Percentiles rank a stretch among this genome's conserved stretches.
These are phyloP conservation scores for Hyperoplus lanceolatus DNA, from an alignment of 2,797 vertebrate species.

Conservation along the genomic window DNA sequence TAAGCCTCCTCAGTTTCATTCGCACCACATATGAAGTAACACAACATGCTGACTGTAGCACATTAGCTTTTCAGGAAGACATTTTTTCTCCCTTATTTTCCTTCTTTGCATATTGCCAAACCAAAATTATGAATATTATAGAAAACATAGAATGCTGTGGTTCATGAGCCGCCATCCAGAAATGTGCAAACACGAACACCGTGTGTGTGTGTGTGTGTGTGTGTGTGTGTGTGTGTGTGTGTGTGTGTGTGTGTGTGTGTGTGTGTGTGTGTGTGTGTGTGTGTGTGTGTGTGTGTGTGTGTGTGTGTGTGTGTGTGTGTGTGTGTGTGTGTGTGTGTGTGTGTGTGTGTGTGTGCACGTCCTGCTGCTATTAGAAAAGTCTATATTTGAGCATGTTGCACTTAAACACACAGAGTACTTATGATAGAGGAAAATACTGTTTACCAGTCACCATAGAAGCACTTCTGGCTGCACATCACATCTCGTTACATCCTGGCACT, in stretches of 20 bases:
- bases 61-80: conserved; percentile 60
- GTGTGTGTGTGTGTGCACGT: conserved; percentile 16
- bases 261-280: conserved; percentile 7
- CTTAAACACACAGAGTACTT: conserved; percentile 26
- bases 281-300: conserved; percentile 30
- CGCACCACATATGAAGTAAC: conserved; percentile 65
- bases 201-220: conserved; percentile 32
- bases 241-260: conserved; percentile 14
- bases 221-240: conserved; percentile 21
- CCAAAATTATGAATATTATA: conserved; percentile 83
- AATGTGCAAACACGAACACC: conserved; percentile 70
- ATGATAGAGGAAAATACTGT: conserved; percentile 39
- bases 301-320: conserved; percentile 22
- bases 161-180: conserved; percentile 70
- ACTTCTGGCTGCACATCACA: conserved; percentile 49
- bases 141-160: conserved; percentile 80
- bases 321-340: conserved; percentile 13
- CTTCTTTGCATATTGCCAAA: conserved; percentile 75
- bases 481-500: conserved; percentile 36
- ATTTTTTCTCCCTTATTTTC: conserved; percentile 62
- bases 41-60: conserved; percentile 77
- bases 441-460: conserved; percentile 53
- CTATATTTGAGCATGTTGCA: conserved; percentile 57
- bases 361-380: conserved; percentile 56
- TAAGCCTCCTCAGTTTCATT: conserved; percentile 45